phyloP scores from a whole-genome alignment of 2,888 invertebrate species.

The Eupithecia pulchellata region DNA sequence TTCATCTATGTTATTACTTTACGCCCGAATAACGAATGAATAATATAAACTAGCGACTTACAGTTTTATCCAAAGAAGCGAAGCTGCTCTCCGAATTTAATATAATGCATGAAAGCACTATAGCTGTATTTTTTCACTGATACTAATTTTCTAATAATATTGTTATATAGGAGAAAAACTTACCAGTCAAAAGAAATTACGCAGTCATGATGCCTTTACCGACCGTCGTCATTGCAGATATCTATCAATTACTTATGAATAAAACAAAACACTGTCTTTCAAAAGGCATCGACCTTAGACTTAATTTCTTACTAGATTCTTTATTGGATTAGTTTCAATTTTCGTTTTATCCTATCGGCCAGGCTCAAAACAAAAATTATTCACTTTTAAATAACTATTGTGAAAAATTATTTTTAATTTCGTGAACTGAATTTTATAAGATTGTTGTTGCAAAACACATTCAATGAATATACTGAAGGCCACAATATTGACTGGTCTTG shows the following conservation, averaged over 20 bases:
- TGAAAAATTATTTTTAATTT: not conserved
- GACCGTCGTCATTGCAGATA: not conserved
- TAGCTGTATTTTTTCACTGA: too few species aligned
- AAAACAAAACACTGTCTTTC: not conserved
- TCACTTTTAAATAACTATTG: not conserved
- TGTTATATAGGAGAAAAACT: not conserved
- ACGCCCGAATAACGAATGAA: too few species aligned
- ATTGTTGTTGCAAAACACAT: not conserved
- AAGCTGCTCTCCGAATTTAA: too few species aligned
- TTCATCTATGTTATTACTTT: too few species aligned
- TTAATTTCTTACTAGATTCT: too few species aligned
- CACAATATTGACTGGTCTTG: not conserved
- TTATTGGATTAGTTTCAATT: too few species aligned
- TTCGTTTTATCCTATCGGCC: not conserved
- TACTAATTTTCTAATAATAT: too few species aligned
- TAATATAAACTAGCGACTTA: too few species aligned
- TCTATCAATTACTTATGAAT: not conserved
- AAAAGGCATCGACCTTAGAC: not conserved
- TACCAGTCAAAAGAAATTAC: not conserved
- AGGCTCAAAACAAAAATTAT: not conserved
- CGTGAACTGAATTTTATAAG: not conserved
- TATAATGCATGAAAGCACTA: too few species aligned
- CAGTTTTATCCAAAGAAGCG: too few species aligned
- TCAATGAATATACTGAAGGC: not conserved
- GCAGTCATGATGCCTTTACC: not conserved